phyloP scores from a whole-genome alignment of 2,888 invertebrate genomes.

The Bembecia ichneumoniformis region DNA sequence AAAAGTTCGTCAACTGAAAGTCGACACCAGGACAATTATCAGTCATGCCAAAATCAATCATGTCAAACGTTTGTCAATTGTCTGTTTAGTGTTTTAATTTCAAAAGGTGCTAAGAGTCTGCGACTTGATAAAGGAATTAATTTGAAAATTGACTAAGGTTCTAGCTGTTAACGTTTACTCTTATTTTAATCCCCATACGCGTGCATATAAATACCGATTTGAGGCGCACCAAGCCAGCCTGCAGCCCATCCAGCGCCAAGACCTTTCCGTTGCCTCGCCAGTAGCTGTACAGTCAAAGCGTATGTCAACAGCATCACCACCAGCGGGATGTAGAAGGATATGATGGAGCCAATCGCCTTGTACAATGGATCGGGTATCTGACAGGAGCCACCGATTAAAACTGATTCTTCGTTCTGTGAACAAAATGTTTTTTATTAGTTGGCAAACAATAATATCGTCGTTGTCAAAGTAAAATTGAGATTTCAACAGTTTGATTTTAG shows the following conservation, averaged over 20 bases:
- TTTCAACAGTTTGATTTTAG: too few relatives aligned
- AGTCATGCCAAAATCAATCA: too few relatives aligned
- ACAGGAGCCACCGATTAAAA: conserved; percentile 86
- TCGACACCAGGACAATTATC: too few relatives aligned
- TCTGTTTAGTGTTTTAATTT: too few relatives aligned
- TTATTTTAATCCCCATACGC: neutral
- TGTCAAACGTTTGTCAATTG: too few relatives aligned
- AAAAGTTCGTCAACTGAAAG: too few relatives aligned
- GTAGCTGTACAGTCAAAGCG: conserved; percentile 88
- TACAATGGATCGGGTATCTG: conserved; percentile 91
- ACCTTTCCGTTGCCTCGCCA: conserved; percentile 87
- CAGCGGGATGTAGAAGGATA: conserved; percentile 96
- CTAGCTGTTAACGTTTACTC: too few relatives aligned
- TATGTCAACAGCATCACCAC: conserved; percentile 97
- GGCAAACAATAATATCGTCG: neutral
- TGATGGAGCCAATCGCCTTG: conserved; percentile 93
- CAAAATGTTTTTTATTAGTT: conserved; percentile 5
- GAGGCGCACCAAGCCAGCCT: conserved; percentile 79
- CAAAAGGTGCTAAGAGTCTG: too few relatives aligned
- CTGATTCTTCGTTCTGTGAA: conserved; percentile 84
- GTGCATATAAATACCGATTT: conserved; percentile 55
- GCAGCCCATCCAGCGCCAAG: conserved; percentile 79
- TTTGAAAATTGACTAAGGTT: too few relatives aligned
- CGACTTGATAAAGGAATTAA: too few relatives aligned
- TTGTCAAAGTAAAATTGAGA: too few relatives aligned